Base-by-base conservation (phyloP, 2,888 invertebrate species). In the Thereva unica region DNA sequence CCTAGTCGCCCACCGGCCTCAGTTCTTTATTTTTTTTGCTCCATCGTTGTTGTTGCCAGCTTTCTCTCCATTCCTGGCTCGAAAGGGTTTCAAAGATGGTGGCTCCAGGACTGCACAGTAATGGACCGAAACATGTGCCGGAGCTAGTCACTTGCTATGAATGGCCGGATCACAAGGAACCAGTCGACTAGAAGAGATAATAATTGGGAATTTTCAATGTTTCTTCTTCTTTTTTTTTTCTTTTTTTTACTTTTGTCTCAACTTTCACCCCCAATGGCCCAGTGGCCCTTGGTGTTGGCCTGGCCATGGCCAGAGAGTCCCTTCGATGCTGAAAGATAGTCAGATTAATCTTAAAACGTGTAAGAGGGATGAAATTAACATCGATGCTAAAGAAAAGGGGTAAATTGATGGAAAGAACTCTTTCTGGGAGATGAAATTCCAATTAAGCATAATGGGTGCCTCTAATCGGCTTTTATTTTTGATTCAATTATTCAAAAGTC, bases 391-490 rank as follows among this genome's bases (percentile, higher is more conserved):
- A 64, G 53, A 54, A 64, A 64, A 64, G 52, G 56, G 64, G 64
- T 64, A 52, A 53, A 64, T 54, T 64, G 64, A 64, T 64, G 64
- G 42, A 54, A 52, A 12, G 54, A 52, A 59, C 57, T 59, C 47
- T 52, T 66, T 67, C 45, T 59, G 23, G 61, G 54, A 68, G 65
- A 66, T 67, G 68, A 70, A 70, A 68, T 68, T 70, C 68, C 70
- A 70, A 70, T 70, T 70, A 70, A 70, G 70, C 67, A 68, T 70
- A 68, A 70, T 70, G 70, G 70, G 68, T 61, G 54, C 64, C 68
- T 68, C 65, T 70, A 70, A 70, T 70, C 70, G 70, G 70, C 70
- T 70, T 70, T 70, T 70, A 70, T 70, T 70, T 68, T 68, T 70
- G 67, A 70, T 70, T 70, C 70, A 70, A 70, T 70, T 70, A 70